Conservation (phyloP, 2,888 invertebrate species). For the Polyploca ridens region DNA sequence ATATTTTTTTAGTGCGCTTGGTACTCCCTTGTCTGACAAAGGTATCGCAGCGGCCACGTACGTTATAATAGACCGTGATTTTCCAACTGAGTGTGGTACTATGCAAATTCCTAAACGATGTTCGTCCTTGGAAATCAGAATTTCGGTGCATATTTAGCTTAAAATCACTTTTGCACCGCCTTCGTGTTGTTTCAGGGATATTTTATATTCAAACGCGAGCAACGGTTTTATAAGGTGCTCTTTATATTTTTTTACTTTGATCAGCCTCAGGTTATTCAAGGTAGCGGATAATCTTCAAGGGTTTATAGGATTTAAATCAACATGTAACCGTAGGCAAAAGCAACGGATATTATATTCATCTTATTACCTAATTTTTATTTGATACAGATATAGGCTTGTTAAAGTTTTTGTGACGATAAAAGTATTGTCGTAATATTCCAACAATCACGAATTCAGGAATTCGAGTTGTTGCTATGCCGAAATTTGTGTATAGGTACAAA, state of each 20-base stretch:
- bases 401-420: not conserved
- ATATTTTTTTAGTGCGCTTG: too few species aligned
- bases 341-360: not conserved
- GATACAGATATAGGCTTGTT: not conserved
- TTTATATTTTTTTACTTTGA: not conserved
- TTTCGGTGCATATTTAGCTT: slow-evolving; percentile 17
- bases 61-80: slow-evolving; percentile 17
- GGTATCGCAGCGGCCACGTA: not conserved
- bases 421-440: not conserved
- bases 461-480: not conserved
- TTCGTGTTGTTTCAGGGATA: not conserved
- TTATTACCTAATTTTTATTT: not conserved
- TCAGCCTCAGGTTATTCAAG: not conserved
- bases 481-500: not conserved
- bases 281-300: not conserved
- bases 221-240: not conserved
- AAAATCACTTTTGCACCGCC: slow-evolving; percentile 16
- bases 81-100: slow-evolving; percentile 9
- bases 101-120: slow-evolving; percentile 40
- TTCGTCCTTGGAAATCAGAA: slow-evolving; percentile 21
- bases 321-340: not conserved
- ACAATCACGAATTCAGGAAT: not conserved
- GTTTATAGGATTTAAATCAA: not conserved
- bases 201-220: not conserved
- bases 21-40: not conserved